Evolutionary conservation across 1,140 invertebrate species (phyloP).

Genomic region (Sinella curviseta): DNA sequence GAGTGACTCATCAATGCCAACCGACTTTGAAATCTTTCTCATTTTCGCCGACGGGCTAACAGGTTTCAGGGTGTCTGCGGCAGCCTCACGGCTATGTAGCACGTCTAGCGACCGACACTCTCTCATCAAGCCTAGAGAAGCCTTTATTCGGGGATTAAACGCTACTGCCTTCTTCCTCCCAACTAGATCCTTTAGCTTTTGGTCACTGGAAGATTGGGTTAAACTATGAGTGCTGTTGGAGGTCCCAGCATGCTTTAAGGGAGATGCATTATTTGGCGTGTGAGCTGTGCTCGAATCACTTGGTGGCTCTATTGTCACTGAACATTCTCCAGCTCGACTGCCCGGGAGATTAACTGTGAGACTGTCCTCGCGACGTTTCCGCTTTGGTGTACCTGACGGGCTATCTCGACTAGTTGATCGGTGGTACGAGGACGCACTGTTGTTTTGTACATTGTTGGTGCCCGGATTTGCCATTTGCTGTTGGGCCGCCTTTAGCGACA

Average conservation of each 20-base stretch:
- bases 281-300: constrained; percentile 42
- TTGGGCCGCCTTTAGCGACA: constrained; percentile 43
- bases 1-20: constrained; percentile 35
- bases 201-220: constrained; percentile 20
- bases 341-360: not conserved
- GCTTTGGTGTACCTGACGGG: constrained; percentile 34
- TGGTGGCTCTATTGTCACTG: constrained; percentile 47
- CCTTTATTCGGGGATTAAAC: constrained; percentile 38
- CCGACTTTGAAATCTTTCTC: constrained; percentile 42
- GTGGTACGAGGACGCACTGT: not conserved
- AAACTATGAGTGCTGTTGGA: constrained; percentile 29
- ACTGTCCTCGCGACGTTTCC: constrained; percentile 28
- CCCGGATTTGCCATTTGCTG: constrained; percentile 26
- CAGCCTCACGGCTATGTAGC: constrained; percentile 33
- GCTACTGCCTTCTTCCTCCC: constrained; percentile 33
- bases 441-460: constrained; percentile 24
- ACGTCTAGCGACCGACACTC: constrained; percentile 49
- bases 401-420: constrained; percentile 33
- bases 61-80: not conserved
- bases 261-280: constrained; percentile 29
- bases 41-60: constrained; percentile 31
- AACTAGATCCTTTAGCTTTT: not conserved
- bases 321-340: constrained; percentile 22
- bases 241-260: constrained; percentile 27
- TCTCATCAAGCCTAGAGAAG: constrained; percentile 34